Evolutionary conservation across 2,113 vertebrate genomes (phyloP).

Genomic region (Etia nguti): DNA sequence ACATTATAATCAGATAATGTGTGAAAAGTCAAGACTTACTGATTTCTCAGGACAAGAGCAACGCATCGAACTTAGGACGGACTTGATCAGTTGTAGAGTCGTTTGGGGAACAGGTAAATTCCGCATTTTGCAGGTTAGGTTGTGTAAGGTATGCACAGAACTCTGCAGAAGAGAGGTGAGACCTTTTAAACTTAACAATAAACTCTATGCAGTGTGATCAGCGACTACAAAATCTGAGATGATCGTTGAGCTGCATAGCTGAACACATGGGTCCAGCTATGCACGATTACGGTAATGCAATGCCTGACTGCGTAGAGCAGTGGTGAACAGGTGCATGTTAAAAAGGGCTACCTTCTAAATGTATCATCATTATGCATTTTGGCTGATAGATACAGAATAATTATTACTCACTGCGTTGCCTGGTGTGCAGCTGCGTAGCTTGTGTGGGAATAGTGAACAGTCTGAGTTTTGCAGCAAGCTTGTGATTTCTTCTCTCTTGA

Average conservation of each 20-base stretch:
- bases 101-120: neutral
- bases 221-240: neutral
- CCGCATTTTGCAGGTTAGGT: slow-evolving; percentile 38
- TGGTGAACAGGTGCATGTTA: neutral
- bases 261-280: neutral
- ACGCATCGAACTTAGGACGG: neutral
- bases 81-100: fast-evolving
- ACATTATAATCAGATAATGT: neutral
- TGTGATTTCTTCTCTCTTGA: neutral
- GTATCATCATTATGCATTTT: neutral
- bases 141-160: neutral
- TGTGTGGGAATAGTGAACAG: neutral
- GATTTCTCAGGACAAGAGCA: neutral
- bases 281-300: neutral
- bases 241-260: neutral
- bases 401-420: slow-evolving; percentile 14
- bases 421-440: neutral
- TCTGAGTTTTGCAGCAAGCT: neutral
- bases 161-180: slow-evolving; percentile 17
- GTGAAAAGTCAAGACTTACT: slow-evolving; percentile 7
- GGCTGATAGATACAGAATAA: neutral
- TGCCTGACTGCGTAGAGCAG: neutral
- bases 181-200: neutral
- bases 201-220: neutral
- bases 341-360: neutral